Conservation (phyloP, 2,888 invertebrate genomes). For the Idaea aversata region DNA sequence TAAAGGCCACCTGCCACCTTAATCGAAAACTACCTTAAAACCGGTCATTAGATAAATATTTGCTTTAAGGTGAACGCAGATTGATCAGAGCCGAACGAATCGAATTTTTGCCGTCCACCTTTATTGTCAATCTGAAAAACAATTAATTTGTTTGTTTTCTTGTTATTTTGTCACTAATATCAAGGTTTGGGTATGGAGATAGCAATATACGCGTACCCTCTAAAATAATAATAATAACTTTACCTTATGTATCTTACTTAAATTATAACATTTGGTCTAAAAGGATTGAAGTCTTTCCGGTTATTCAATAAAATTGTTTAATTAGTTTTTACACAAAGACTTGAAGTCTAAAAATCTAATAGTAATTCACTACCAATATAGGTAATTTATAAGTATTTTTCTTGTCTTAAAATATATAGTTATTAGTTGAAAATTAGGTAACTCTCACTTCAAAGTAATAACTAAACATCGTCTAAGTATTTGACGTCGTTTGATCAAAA, state of each 20-base stretch:
- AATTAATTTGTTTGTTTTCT: too few species aligned
- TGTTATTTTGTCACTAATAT: too few species aligned
- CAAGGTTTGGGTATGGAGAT: too few species aligned
- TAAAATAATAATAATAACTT: not conserved
- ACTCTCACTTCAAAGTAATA: conserved; percentile 21
- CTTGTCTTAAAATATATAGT: not conserved
- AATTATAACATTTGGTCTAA: not conserved
- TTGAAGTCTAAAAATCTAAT: too few species aligned
- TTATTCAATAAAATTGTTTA: not conserved
- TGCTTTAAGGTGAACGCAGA: too few species aligned
- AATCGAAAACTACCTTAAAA: too few species aligned
- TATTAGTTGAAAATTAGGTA: conserved; percentile 4
- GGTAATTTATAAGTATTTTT: not conserved
- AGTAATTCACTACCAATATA: not conserved
- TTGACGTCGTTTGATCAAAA: conserved; percentile 1
- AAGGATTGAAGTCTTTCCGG: not conserved
- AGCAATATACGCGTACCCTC: too few species aligned
- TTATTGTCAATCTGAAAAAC: too few species aligned
- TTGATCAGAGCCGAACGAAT: too few species aligned
- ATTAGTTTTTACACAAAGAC: not conserved
- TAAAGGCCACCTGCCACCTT: too few species aligned
- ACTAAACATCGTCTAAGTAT: conserved; percentile 7
- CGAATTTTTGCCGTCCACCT: too few species aligned
- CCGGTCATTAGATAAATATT: too few species aligned
- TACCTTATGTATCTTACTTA: not conserved